Base-by-base conservation (phyloP, 2,113 vertebrate genomes). In the Oreochromis aureus region DNA sequence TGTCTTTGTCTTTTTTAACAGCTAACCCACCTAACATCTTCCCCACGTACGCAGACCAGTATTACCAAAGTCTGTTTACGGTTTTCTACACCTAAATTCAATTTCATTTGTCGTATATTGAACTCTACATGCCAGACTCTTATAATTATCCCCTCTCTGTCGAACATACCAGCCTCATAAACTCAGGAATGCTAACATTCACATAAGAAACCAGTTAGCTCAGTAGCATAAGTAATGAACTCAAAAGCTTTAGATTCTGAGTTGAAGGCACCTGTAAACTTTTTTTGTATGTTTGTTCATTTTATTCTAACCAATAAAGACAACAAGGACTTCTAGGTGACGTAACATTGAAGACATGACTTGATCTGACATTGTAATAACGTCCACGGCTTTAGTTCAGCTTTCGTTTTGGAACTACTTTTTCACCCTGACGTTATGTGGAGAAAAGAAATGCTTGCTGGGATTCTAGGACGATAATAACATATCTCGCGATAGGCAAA, bases 371-470 rank as follows among this genome's bases (percentile, higher is more conserved):
- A 44, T 71, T 44, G n/a, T 44, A 24, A 24, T 44, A 71, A 46
- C 7, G 12, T 71, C 36, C 2, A 13, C 61, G 18, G 32, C 61
- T n/a, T 66, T 66, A 15, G 13, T 46, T 24, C 66, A 44, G 24
- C 7, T 2, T 44, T 16, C 3, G 8, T 44, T 71, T 71, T 71
- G 66, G 39, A 44, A 71, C 66, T 16, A 46, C 39, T 71, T 44
- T 71, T 46, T 18, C 24, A 46, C 10, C n/a, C 5, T 48, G 63
- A 69, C 36, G 11, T 15, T 24, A 41, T 15, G 36, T 69, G 5
- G n/a, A 69, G 36, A 69, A 69, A 69, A 69, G n/a, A 73, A 73
- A 44, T 73, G 41, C 22, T 71, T 73, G 66, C 66, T 73, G 39
- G 66, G n/a, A 73, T 24, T 51, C 32, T 4, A 51, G 27, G 71